Evolutionary conservation across 2,113 vertebrate species (phyloP).

Genomic region (Indicator indicator): DNA sequence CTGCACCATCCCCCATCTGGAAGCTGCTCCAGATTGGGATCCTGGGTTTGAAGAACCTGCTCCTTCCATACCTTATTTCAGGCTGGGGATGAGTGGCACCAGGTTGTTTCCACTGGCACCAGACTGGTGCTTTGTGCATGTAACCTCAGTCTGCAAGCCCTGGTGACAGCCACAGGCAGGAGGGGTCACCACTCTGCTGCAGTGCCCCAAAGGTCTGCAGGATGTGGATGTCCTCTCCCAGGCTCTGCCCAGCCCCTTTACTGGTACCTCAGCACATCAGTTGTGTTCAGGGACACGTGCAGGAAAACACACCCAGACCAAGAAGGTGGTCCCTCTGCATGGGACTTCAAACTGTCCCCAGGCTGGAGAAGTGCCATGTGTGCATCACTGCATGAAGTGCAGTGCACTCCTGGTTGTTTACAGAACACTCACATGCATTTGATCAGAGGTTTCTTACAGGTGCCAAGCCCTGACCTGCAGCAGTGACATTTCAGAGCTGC

Average conservation of each 20-base stretch:
- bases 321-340: not conserved
- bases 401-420: not conserved
- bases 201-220: not conserved
- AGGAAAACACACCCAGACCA: not conserved
- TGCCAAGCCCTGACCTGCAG: not conserved
- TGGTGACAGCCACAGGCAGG: accelerated
- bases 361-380: not conserved
- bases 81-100: not conserved
- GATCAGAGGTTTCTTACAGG: not conserved
- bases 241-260: not conserved
- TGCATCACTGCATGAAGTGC: not conserved
- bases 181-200: not conserved
- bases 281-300: accelerated
- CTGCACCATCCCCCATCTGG: not conserved
- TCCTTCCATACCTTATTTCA: not conserved
- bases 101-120: not conserved
- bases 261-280: accelerated
- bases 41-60: accelerated
- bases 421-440: not conserved
- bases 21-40: accelerated
- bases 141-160: accelerated
- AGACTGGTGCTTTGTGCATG: not conserved
- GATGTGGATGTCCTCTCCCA: not conserved
- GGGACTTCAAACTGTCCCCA: too few relatives aligned
- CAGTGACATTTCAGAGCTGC: not conserved